A percentile compares a stretch with the other conserved stretches of the same genome.
phyloP scores from a whole-genome alignment of 2,888 invertebrate genomes.

The Prostheceraeus crozeri region DNA sequence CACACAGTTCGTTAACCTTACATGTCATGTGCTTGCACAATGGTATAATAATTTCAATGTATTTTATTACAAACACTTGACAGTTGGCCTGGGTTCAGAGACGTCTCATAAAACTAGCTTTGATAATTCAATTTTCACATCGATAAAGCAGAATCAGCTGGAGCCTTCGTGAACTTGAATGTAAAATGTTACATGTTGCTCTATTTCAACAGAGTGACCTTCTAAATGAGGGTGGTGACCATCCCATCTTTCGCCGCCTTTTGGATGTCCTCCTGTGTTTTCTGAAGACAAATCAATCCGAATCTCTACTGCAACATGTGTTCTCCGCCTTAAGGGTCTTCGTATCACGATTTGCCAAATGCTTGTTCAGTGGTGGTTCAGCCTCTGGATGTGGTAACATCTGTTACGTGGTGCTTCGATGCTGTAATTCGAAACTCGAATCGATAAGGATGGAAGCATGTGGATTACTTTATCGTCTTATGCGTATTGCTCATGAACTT shows the following conservation, averaged over 20 bases:
- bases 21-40: too few relatives aligned
- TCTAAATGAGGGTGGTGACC: constrained; percentile 64
- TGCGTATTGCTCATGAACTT: constrained; percentile 88
- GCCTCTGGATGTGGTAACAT: too few relatives aligned
- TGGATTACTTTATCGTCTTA: constrained; percentile 78
- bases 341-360: constrained; percentile 65
- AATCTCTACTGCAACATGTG: constrained; percentile 76
- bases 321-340: constrained; percentile 84
- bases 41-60: too few relatives aligned
- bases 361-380: too few relatives aligned
- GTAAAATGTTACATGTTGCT: too few relatives aligned
- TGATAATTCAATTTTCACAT: too few relatives aligned
- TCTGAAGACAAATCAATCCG: constrained; percentile 79
- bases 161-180: too few relatives aligned
- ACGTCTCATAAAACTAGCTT: too few relatives aligned
- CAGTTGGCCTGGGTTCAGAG: too few relatives aligned
- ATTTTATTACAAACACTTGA: too few relatives aligned
- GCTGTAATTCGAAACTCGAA: constrained; percentile 76
- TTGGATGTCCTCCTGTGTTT: constrained; percentile 78
- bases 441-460: constrained; percentile 81
- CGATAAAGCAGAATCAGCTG: too few relatives aligned
- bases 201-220: constrained; percentile 59
- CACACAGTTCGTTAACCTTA: too few relatives aligned
- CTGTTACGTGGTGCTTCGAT: constrained; percentile 61
- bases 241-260: constrained; percentile 70